Evolutionary conservation across 2,797 vertebrate genomes (phyloP).

Genomic region (Sternotherus odoratus): DNA sequence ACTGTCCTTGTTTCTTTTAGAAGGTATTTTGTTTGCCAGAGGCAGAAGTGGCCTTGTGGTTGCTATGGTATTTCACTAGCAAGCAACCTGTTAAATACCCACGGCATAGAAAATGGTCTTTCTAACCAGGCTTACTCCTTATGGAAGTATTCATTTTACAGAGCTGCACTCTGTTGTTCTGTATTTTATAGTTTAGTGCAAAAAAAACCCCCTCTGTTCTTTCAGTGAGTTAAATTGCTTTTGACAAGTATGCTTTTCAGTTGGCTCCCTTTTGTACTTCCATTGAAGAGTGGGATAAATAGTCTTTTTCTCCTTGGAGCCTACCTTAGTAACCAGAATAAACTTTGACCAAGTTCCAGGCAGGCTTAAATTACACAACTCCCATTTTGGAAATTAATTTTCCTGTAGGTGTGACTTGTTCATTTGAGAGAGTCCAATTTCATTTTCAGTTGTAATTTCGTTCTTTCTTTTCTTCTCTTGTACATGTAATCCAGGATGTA

Average conservation of each 20-base stretch:
- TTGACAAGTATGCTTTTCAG: neutral
- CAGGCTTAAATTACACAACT: neutral
- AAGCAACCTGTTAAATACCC: conserved; percentile 4
- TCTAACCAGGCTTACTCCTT: neutral
- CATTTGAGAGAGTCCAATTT: neutral
- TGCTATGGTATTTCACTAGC: conserved; percentile 63
- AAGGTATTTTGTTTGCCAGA: neutral
- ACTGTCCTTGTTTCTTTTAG: neutral
- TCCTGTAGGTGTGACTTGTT: neutral
- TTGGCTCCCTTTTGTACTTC: neutral
- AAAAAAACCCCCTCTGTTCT: neutral
- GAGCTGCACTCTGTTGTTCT: neutral
- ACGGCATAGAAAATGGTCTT: conserved; percentile 32
- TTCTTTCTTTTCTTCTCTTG: neutral
- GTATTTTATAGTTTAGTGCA: neutral
- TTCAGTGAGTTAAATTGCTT: neutral
- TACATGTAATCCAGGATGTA: neutral
- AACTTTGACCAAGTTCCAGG: neutral
- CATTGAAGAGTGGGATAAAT: neutral
- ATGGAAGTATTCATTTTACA: conserved; percentile 8
- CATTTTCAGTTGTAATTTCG: neutral
- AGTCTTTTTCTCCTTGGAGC: neutral
- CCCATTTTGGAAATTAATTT: neutral
- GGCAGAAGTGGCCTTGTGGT: neutral
- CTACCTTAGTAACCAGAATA: neutral